Base-by-base conservation (phyloP, 2,113 vertebrate species). In the Tragelaphus scriptus region DNA sequence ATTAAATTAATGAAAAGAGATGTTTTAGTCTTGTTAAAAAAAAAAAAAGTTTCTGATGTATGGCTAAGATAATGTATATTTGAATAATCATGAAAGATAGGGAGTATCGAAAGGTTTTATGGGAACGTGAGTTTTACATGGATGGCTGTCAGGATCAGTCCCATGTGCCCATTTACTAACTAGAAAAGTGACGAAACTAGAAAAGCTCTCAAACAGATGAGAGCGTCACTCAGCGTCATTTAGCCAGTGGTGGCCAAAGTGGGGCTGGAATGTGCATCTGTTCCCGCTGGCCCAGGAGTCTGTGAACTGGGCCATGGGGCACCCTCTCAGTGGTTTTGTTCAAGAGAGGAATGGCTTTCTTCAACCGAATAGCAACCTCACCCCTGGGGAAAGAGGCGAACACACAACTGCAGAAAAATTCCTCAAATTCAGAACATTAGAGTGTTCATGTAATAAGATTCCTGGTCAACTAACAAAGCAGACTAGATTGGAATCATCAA, bases 271-370 rank as follows among this genome's bases (percentile, higher is more conserved):
- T 92, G 40, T 51, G 44, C 5, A 25, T 59, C 51, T 53, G 8
- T 44, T 3, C 21, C 36, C 47, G 32, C 87, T 65, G 25, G 12
- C 68, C 32, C n/a, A 30, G 40, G 68, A 30, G 81, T 85, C 58
- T 75, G 7, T 4, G 25, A 17, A 0, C n/a, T 30, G 63, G 5
- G 14, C 16, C 26, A 28, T 0, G 10, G 5, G 55, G 32, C 30
- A 21, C 55, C 16, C 17, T 49, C 30, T 40, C 1, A 11, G 3
- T 59, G 30, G 14, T 79, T 97, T 91, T 91, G 77, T 65, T 55
- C 11, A 8, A 87, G 58, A 86, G 40, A 56, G 1, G 3, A 21
- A 26, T 77, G 23, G 19, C 51, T 87, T 88, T 58, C 13, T 88
- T 71, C 10, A 51, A 36, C 17, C 90, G 23, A 49, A 32, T 23